Conservation (phyloP, 2,888 invertebrate genomes). For the Chloromyia formosa region DNA sequence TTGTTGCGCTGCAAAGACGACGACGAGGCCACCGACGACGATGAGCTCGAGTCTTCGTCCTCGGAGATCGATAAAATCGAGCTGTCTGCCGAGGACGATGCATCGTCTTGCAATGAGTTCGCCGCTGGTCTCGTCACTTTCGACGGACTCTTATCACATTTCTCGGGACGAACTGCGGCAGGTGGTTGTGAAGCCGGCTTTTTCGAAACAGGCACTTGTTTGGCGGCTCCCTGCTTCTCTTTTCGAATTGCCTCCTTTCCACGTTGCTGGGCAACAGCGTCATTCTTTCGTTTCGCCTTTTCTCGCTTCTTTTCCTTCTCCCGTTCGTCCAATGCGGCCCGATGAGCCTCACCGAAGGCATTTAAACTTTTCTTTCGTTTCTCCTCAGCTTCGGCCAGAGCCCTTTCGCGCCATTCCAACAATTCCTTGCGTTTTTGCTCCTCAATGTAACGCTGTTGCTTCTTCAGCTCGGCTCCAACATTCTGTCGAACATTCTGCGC, state of each 20-base stretch:
- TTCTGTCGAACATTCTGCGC: conserved; percentile 67
- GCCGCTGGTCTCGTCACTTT: conserved; percentile 11
- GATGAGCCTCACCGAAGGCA: conserved; percentile 44
- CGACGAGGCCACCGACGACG: not conserved
- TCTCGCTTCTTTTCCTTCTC: not conserved
- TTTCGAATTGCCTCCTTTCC: conserved; percentile 3
- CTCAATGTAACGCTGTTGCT: conserved; percentile 66
- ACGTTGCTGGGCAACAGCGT: not conserved
- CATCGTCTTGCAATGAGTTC: not conserved
- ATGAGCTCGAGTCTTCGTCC: not conserved
- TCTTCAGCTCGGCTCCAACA: conserved; percentile 66
- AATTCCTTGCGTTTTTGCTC: conserved; percentile 66
- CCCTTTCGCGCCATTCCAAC: conserved; percentile 58
- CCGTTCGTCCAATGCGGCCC: conserved; percentile 43
- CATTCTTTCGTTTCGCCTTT: not conserved
- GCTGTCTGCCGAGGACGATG: not conserved
- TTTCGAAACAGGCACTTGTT: not conserved
- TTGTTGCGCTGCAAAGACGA: conserved; percentile 30
- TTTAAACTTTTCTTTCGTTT: conserved; percentile 24
- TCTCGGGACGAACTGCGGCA: not conserved
- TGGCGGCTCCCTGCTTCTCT: conserved; percentile 18
- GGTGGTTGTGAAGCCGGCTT: not conserved
- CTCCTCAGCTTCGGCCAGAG: conserved; percentile 28
- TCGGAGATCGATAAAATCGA: not conserved
- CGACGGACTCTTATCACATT: conserved; percentile 38